phyloP scores from a whole-genome alignment of 2,113 vertebrate species.

The Triplophysa tibetana region DNA sequence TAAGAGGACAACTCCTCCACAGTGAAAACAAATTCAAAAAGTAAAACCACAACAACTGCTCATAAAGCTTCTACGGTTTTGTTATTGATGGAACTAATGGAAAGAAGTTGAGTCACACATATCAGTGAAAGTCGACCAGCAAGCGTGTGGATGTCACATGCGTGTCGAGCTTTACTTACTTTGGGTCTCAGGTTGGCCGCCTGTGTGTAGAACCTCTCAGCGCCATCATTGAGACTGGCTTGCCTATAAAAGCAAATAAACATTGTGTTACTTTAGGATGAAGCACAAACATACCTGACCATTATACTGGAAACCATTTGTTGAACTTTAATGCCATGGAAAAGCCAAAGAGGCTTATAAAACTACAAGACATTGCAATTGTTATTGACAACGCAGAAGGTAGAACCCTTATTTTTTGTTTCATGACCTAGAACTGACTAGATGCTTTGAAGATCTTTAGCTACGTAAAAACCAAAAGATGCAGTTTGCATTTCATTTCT shows the following conservation, averaged over 20 bases:
- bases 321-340: constrained; percentile 58
- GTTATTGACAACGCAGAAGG: constrained; percentile 39
- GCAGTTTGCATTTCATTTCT: not conserved
- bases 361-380: constrained; percentile 46
- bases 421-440: constrained; percentile 48
- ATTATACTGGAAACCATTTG: constrained; percentile 47
- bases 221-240: constrained; percentile 94
- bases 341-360: constrained; percentile 43
- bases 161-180: constrained; percentile 78
- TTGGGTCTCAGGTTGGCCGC: constrained; percentile 90
- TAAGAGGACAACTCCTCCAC: too few relatives aligned
- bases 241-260: constrained; percentile 80
- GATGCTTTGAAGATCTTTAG: constrained; percentile 14
- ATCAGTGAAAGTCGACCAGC: constrained; percentile 13
- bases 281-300: constrained; percentile 59
- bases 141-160: not conserved
- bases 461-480: not conserved
- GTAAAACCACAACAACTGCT: not conserved
- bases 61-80: not conserved
- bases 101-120: constrained; percentile 12
- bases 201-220: constrained; percentile 91
- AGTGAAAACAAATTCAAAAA: too few relatives aligned
- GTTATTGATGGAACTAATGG: constrained; percentile 57
- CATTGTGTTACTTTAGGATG: constrained; percentile 53
- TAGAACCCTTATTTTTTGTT: constrained; percentile 38